These are phyloP conservation scores for Zapornia atra DNA, from an alignment of 2,113 vertebrate genomes.

Conservation along the genomic window DNA sequence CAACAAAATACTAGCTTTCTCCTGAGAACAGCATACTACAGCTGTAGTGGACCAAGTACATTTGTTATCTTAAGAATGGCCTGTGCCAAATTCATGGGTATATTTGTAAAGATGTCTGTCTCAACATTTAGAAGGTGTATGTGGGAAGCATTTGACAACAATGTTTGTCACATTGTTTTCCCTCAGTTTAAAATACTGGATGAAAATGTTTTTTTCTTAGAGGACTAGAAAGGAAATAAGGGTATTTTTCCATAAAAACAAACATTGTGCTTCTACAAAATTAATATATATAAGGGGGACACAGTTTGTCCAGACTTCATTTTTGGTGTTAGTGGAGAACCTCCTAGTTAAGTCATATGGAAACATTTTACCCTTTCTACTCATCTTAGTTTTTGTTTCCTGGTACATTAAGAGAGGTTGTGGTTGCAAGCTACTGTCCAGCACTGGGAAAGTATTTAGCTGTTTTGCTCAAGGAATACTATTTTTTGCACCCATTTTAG, in stretches of 20 bases:
- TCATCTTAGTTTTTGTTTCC: neutral
- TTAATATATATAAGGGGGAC: neutral
- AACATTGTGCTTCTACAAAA: neutral
- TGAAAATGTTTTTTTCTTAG: neutral
- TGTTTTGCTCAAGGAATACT: neutral
- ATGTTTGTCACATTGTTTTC: neutral
- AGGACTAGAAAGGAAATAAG: neutral
- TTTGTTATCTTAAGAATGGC: neutral
- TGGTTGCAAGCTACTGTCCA: slow-evolving; percentile 36
- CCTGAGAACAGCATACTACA: neutral
- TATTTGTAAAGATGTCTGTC: neutral
- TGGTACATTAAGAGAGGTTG: neutral
- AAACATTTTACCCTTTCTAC: slow-evolving; percentile 7
- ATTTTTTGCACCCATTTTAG: neutral
- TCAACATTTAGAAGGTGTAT: neutral
- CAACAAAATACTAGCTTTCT: neutral
- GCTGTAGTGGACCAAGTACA: neutral
- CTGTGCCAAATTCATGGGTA: neutral
- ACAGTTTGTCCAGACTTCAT: neutral
- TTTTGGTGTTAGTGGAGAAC: neutral
- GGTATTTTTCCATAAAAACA: neutral
- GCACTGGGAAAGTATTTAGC: slow-evolving; percentile 5
- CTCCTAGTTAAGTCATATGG: neutral
- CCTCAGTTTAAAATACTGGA: neutral
- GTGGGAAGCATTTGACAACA: neutral